A percentile compares a stretch with the other conserved stretches of the same genome.
Evolutionary conservation across 2,888 invertebrate species (phyloP).

Genomic region (Drosophila fungiperda): DNA sequence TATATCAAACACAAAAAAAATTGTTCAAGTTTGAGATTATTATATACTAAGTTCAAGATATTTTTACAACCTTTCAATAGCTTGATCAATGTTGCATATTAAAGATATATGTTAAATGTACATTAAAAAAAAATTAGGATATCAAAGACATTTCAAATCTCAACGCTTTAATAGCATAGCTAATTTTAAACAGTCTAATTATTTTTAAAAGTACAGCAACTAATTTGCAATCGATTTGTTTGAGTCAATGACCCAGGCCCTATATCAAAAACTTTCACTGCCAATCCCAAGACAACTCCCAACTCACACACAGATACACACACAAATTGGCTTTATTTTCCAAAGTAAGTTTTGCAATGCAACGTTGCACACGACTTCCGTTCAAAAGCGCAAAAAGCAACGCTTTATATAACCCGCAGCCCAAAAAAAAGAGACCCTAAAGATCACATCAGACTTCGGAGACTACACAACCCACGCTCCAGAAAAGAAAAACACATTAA

Average conservation of each 20-base stretch:
- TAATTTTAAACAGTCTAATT: neutral
- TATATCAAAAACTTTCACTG: conserved; percentile 37
- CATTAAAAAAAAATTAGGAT: neutral
- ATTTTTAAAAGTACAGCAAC: neutral
- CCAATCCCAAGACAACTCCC: conserved; percentile 37
- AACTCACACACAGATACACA: conserved; percentile 8
- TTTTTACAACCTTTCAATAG: no score
- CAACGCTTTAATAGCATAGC: neutral
- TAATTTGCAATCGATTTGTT: conserved; percentile 15
- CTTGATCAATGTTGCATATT: neutral
- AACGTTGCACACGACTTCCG: conserved; percentile 77
- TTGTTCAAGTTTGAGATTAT: neutral
- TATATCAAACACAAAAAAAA: neutral
- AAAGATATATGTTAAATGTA: neutral
- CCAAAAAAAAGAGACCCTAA: conserved; percentile 8
- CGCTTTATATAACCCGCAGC: conserved; percentile 58
- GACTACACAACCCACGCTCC: conserved; percentile 42
- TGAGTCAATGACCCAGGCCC: conserved; percentile 51
- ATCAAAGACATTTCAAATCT: neutral
- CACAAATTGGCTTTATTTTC: conserved; percentile 43
- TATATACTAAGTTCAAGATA: neutral
- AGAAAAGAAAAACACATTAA: conserved; percentile 54
- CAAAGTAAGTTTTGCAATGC: conserved; percentile 70
- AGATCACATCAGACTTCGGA: conserved; percentile 28
- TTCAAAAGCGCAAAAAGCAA: conserved; percentile 36